phyloP scores from a whole-genome alignment of 2,888 invertebrate genomes.

The Papilio elwesi region DNA sequence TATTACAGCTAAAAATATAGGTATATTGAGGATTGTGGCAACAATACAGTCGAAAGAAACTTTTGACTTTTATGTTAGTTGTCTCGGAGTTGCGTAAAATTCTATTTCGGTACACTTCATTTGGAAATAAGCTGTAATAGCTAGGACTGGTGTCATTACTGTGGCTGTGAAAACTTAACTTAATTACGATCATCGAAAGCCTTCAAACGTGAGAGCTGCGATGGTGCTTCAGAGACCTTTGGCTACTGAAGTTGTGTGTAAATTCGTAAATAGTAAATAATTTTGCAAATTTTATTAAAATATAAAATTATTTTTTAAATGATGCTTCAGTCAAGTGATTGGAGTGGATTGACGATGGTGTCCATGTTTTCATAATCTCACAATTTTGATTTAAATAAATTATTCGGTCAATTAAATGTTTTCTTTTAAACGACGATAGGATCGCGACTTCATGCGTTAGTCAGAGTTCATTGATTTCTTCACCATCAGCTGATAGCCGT shows the following conservation, averaged over 20 bases:
- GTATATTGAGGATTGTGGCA: not conserved
- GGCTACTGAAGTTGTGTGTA: slow-evolving; percentile 42
- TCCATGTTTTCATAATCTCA: not conserved
- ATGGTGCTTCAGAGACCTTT: slow-evolving; percentile 11
- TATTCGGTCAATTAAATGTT: not conserved
- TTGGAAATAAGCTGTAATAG: not conserved
- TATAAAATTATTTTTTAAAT: slow-evolving; percentile 5
- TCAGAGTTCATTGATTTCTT: too few species aligned
- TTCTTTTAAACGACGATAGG: not conserved
- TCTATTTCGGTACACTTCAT: not conserved
- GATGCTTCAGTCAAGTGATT: slow-evolving; percentile 11
- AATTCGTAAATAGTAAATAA: slow-evolving; percentile 38
- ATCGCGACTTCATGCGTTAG: not conserved
- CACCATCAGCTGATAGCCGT: too few species aligned
- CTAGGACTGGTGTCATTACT: not conserved
- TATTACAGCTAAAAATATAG: slow-evolving; percentile 70
- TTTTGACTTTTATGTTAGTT: too few species aligned
- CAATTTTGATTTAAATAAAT: not conserved
- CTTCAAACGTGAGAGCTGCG: not conserved
- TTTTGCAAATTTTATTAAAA: slow-evolving; percentile 7
- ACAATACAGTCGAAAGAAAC: not conserved
- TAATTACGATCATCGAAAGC: not conserved
- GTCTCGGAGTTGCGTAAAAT: not conserved
- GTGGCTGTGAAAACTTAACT: not conserved
- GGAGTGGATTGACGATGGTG: not conserved